A percentile compares a stretch with the other conserved stretches of the same genome.
Conservation (phyloP, 2,113 vertebrate species). For the Calonectris borealis region DNA sequence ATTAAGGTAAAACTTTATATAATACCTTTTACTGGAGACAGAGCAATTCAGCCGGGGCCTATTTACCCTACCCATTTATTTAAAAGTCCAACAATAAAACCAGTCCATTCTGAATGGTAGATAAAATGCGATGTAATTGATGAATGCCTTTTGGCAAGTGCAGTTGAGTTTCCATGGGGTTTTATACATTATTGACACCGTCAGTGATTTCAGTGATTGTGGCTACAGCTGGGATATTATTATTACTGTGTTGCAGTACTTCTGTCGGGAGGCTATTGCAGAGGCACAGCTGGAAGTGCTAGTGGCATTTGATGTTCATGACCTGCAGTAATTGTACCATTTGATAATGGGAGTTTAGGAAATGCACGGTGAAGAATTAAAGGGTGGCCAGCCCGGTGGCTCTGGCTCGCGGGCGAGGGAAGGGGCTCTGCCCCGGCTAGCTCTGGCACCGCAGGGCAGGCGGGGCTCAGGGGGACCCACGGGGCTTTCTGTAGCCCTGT, state of each 20-base stretch:
- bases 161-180: conserved; percentile 63
- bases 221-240: conserved; percentile 73
- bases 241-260: conserved; percentile 66
- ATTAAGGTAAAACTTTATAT: conserved; percentile 60
- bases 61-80: conserved; percentile 63
- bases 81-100: conserved; percentile 58
- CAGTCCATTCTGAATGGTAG: conserved; percentile 57
- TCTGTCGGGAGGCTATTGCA: conserved; percentile 66
- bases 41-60: conserved; percentile 54
- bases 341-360: conserved; percentile 56
- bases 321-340: conserved; percentile 71
- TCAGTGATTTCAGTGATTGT: conserved; percentile 72
- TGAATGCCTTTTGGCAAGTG: conserved; percentile 70
- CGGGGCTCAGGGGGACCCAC: neutral
- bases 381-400: conserved; percentile 22
- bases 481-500: neutral
- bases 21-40: conserved; percentile 57
- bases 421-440: neutral
- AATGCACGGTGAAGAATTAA: conserved; percentile 50
- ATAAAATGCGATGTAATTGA: conserved; percentile 65
- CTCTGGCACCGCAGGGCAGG: neutral
- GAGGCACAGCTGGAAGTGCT: conserved; percentile 72
- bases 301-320: conserved; percentile 73
- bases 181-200: conserved; percentile 68
- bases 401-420: neutral